phyloP scores from a whole-genome alignment of 2,113 vertebrate genomes.

The Chinchilla lanigera region DNA sequence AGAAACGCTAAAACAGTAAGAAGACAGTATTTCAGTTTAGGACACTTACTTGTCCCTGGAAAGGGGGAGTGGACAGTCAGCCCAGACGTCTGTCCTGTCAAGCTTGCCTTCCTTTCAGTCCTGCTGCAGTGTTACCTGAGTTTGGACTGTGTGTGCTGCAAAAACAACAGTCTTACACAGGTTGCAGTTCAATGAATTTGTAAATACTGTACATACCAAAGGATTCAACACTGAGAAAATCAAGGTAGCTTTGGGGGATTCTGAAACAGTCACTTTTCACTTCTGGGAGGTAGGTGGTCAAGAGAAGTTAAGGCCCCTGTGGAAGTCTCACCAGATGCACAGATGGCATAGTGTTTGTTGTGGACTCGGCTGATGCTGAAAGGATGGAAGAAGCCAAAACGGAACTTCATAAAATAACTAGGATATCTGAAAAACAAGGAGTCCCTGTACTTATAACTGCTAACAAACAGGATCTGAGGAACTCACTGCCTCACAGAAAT shows the following conservation, averaged over 20 bases:
- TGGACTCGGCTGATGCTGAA: constrained; percentile 96
- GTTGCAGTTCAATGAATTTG: constrained; percentile 98
- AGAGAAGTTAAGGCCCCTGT: constrained; percentile 97
- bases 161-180: constrained; percentile 97
- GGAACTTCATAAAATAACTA: constrained; percentile 96
- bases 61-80: constrained; percentile 98
- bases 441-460: constrained; percentile 96
- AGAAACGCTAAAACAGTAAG: constrained; percentile 47
- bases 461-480: constrained; percentile 98
- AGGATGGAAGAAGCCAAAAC: constrained; percentile 99
- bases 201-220: constrained; percentile 98
- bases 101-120: constrained; percentile 93
- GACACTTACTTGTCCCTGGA: constrained; percentile 79
- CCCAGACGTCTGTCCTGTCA: constrained; percentile 92
- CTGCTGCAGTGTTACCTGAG: constrained; percentile 96
- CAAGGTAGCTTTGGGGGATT: constrained; percentile 92
- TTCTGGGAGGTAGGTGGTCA: constrained; percentile 99
- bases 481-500: constrained; percentile 93
- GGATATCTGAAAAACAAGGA: constrained; percentile 95
- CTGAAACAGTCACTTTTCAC: constrained; percentile 95
- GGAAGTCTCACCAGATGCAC: constrained; percentile 97
- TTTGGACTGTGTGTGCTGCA: constrained; percentile 92
- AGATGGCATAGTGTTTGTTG: constrained; percentile 97
- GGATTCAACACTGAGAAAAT: constrained; percentile 98
- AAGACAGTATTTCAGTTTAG: constrained; percentile 59